These are phyloP conservation scores for Nemotelus pantherinus DNA, from an alignment of 2,888 invertebrate species.

Conservation along the genomic window DNA sequence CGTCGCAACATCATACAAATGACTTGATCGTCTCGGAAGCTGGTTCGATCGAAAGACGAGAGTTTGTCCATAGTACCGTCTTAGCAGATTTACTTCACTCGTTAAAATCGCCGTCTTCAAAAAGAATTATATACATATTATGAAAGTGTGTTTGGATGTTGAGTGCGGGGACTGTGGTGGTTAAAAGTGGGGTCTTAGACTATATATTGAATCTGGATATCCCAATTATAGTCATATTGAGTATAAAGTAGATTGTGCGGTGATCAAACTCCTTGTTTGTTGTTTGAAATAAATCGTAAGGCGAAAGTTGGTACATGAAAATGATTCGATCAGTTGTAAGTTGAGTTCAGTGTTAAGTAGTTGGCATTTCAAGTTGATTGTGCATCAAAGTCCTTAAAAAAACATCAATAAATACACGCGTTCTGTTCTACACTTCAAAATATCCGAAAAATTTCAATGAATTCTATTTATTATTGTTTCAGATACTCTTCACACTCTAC, in stretches of 20 bases:
- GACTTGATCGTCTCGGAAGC: neutral
- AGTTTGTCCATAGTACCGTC: conserved; percentile 21
- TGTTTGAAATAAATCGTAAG: neutral
- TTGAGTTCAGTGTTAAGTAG: neutral
- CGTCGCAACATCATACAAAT: neutral
- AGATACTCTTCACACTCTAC: conserved; percentile 48
- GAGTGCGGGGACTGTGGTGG: neutral
- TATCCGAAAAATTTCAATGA: too few relatives aligned
- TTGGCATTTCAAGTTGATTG: conserved; percentile 3
- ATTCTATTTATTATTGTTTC: conserved; percentile 5
- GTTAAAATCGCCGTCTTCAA: conserved; percentile 9
- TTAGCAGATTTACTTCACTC: neutral
- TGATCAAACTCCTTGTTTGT: conserved; percentile 21
- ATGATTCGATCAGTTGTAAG: conserved; percentile 38
- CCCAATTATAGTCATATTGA: conserved; percentile 54
- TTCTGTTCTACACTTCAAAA: too few relatives aligned
- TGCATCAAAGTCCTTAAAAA: too few relatives aligned
- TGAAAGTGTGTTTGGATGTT: neutral
- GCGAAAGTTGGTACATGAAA: conserved; percentile 13
- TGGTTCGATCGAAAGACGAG: conserved; percentile 26
- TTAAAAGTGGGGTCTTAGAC: conserved; percentile 53
- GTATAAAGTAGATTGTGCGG: conserved; percentile 31
- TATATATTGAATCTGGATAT: conserved; percentile 65
- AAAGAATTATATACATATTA: conserved; percentile 4
- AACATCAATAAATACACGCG: too few relatives aligned